Percentiles rank a stretch among this genome's conserved stretches.
These are phyloP conservation scores for Xenus cinereus DNA, from an alignment of 2,113 vertebrate species.

Conservation along the genomic window DNA sequence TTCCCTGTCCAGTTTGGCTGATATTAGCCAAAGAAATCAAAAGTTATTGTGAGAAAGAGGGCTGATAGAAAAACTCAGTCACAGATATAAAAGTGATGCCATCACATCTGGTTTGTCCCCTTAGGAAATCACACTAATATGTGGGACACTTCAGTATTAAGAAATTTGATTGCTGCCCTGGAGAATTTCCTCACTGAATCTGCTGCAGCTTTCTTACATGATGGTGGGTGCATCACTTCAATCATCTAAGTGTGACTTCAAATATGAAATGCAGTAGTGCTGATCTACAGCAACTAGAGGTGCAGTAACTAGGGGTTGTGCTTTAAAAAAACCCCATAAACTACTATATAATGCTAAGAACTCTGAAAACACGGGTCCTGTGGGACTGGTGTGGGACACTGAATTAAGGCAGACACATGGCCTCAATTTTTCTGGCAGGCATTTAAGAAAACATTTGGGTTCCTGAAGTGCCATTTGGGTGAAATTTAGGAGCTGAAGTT, in stretches of 20 bases:
- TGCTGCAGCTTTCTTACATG: neutral
- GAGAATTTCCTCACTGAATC: neutral
- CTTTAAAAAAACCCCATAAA: neutral
- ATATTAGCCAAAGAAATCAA: neutral
- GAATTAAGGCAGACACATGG: neutral
- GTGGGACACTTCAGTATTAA: neutral
- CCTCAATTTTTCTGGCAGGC: neutral
- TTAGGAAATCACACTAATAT: conserved; percentile 34
- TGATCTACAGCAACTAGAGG: neutral
- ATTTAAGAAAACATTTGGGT: neutral
- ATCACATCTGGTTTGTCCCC: neutral
- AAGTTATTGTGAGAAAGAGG: neutral
- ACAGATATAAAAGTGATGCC: neutral
- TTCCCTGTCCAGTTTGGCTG: neutral
- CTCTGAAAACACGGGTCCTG: neutral
- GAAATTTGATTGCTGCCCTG: neutral
- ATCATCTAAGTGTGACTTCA: neutral
- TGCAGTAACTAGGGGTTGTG: neutral
- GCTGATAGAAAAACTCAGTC: neutral
- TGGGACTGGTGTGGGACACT: neutral
- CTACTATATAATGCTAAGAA: neutral
- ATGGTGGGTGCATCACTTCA: neutral
- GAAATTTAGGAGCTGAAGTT: neutral
- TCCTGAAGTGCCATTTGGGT: neutral
- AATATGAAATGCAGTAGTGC: neutral